Conservation (phyloP, 2,888 invertebrate species). For the Allygus modestus region DNA sequence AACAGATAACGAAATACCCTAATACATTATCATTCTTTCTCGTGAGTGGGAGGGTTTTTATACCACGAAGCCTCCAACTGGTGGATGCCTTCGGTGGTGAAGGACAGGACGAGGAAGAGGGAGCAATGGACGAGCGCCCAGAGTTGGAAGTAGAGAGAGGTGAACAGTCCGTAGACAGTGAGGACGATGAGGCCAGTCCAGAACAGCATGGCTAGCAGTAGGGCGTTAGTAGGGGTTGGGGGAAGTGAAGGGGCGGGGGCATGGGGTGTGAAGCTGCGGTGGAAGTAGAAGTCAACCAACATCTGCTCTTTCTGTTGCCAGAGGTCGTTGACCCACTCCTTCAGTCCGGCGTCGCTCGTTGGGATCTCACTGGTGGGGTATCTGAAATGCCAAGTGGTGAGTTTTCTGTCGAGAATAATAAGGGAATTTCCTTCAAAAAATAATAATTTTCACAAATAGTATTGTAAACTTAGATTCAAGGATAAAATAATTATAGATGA, state of each 20-base stretch:
- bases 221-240: slow-evolving; percentile 73
- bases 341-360: slow-evolving; percentile 77
- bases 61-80: slow-evolving; percentile 67
- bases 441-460: too few species aligned
- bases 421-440: too few species aligned
- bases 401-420: too few species aligned
- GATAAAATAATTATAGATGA: too few species aligned
- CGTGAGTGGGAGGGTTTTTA: slow-evolving; percentile 45
- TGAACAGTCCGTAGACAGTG: slow-evolving; percentile 64
- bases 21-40: slow-evolving; percentile 33
- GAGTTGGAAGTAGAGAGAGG: slow-evolving; percentile 61
- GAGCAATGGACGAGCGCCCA: slow-evolving; percentile 63
- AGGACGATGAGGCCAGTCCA: slow-evolving; percentile 77
- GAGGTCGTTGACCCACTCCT: slow-evolving; percentile 81
- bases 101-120: slow-evolving; percentile 65
- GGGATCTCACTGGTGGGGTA: slow-evolving; percentile 81
- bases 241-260: slow-evolving; percentile 36
- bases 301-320: slow-evolving; percentile 83
- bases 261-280: slow-evolving; percentile 75
- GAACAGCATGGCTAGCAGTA: slow-evolving; percentile 79
- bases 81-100: slow-evolving; percentile 67
- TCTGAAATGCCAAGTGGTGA: slow-evolving; percentile 74
- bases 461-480: too few species aligned
- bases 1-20: not conserved
- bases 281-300: slow-evolving; percentile 79